Percentiles rank a stretch among this genome's conserved stretches.
These are phyloP conservation scores for Caranx ignobilis DNA, from an alignment of 2,113 vertebrate genomes.

Conservation along the genomic window DNA sequence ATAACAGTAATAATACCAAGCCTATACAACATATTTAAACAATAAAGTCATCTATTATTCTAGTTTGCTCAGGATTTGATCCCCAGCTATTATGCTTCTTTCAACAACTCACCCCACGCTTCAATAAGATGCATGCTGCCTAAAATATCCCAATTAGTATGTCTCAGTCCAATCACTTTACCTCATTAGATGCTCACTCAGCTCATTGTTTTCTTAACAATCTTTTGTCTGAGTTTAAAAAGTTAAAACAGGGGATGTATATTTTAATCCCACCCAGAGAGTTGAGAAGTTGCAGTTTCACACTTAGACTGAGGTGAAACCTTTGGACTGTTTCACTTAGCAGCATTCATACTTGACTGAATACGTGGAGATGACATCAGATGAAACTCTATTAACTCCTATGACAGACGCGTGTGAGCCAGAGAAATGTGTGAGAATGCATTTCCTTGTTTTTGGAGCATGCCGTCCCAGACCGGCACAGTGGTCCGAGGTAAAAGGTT, in stretches of 20 bases:
- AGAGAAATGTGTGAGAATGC: constrained; percentile 22
- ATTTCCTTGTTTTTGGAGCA: constrained; percentile 48
- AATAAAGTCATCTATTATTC: neutral
- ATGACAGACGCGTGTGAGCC: neutral
- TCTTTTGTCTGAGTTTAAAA: constrained; percentile 8
- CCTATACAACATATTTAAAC: neutral
- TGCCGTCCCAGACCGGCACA: neutral
- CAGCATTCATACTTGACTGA: constrained; percentile 3
- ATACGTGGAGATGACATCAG: constrained; percentile 23
- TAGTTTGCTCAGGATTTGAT: constrained; percentile 1
- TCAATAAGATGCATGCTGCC: constrained; percentile 3
- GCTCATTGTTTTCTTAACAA: constrained; percentile 11
- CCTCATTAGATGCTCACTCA: constrained; percentile 34
- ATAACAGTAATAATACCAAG: neutral
- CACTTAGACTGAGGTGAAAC: constrained; percentile 8
- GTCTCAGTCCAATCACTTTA: neutral
- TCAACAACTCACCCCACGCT: constrained; percentile 10
- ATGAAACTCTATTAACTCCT: constrained; percentile 34
- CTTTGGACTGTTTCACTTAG: constrained; percentile 7
- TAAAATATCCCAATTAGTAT: constrained; percentile 17
- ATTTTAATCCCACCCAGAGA: neutral
- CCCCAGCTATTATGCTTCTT: constrained; percentile 4
- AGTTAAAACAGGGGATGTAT: neutral
- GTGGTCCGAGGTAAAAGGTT: constrained; percentile 39
- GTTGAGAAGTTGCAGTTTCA: neutral